These are phyloP conservation scores for Ophthalmolycus amberensis DNA, from an alignment of 2,113 vertebrate genomes.

Conservation along the genomic window DNA sequence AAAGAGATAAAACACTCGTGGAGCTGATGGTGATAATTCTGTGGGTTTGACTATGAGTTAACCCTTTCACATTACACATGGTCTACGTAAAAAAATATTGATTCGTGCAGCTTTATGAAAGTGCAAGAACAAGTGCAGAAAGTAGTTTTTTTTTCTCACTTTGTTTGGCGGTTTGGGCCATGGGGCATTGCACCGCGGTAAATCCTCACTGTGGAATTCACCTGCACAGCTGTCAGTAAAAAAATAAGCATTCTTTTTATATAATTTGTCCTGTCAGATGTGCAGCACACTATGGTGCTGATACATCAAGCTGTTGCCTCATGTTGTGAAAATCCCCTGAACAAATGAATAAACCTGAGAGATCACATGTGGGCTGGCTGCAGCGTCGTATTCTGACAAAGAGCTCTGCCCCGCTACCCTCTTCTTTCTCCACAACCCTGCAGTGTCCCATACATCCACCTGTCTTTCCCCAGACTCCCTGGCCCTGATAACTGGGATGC, in stretches of 20 bases:
- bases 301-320: slow-evolving; percentile 28
- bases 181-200: not conserved
- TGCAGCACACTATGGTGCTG: not conserved
- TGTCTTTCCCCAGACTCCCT: slow-evolving; percentile 49
- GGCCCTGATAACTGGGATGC: slow-evolving; percentile 48
- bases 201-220: not conserved
- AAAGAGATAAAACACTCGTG: not conserved
- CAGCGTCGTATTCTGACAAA: not conserved
- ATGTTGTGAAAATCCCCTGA: slow-evolving; percentile 39
- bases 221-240: not conserved
- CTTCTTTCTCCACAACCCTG: slow-evolving; percentile 22
- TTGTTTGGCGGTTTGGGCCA: not conserved
- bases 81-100: slow-evolving; percentile 45
- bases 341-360: slow-evolving; percentile 75
- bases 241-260: slow-evolving; percentile 12
- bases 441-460: slow-evolving; percentile 15
- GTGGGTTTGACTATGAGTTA: not conserved
- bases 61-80: not conserved
- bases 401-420: slow-evolving; percentile 1
- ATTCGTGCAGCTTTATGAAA: slow-evolving; percentile 24
- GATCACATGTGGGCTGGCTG: slow-evolving; percentile 31
- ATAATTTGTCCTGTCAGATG: not conserved
- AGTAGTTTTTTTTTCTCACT: not conserved
- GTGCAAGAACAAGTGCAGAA: not conserved
- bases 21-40: slow-evolving; percentile 8